Conservation (phyloP, 2,888 invertebrate genomes). For the Agapetus fuscipes region DNA sequence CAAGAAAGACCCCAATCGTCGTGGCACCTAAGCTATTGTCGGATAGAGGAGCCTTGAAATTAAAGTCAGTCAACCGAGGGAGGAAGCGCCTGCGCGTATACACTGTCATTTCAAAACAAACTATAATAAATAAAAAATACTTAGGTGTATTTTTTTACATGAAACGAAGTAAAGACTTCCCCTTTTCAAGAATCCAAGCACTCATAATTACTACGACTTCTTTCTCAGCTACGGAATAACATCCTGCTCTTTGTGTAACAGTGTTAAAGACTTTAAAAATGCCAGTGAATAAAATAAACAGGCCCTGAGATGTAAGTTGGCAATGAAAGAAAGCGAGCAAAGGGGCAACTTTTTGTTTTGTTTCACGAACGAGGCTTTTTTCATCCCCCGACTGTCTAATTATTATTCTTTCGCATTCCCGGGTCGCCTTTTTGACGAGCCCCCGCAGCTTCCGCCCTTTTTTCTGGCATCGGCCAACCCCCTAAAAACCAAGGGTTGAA, state of each 20-base stretch:
- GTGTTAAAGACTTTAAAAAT: constrained; percentile 18
- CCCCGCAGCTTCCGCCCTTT: constrained; percentile 10
- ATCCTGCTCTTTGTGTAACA: constrained; percentile 20
- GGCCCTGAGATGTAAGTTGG: constrained; percentile 14
- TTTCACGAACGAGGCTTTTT: constrained; percentile 4
- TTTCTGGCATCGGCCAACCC: neutral
- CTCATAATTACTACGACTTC: constrained; percentile 16
- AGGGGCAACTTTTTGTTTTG: constrained; percentile 10
- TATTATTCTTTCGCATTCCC: constrained; percentile 17
- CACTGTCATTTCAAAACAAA: too few relatives aligned
- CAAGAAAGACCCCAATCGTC: too few relatives aligned
- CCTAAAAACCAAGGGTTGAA: too few relatives aligned
- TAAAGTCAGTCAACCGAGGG: too few relatives aligned
- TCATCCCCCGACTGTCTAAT: constrained; percentile 14
- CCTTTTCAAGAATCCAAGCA: too few relatives aligned
- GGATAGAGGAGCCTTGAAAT: too few relatives aligned
- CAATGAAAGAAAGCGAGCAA: constrained; percentile 17
- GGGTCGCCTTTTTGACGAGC: neutral
- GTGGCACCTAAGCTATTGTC: too few relatives aligned
- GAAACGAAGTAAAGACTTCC: too few relatives aligned
- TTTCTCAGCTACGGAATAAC: constrained; percentile 9
- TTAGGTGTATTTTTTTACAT: too few relatives aligned
- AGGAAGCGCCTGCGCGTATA: too few relatives aligned
- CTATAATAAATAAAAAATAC: too few relatives aligned
- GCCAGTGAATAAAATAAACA: constrained; percentile 17